phyloP scores from a whole-genome alignment of 1,140 invertebrate species.

The Sinella curviseta region DNA sequence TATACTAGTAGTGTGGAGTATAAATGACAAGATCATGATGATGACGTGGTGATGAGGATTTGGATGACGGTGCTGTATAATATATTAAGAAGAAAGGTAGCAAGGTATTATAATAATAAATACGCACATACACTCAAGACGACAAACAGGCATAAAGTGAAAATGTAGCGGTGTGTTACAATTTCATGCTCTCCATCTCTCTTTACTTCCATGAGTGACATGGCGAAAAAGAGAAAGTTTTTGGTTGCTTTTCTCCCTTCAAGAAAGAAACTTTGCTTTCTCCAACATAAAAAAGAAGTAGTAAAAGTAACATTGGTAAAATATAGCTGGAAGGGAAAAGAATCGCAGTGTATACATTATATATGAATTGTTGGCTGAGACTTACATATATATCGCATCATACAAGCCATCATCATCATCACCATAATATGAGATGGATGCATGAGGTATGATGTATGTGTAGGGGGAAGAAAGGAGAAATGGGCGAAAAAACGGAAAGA shows the following conservation, averaged over 20 bases:
- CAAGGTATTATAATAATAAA: too few species aligned
- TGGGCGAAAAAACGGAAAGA: neutral
- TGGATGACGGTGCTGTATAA: too few species aligned
- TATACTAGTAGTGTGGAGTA: neutral
- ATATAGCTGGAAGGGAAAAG: neutral
- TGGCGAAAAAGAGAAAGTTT: neutral
- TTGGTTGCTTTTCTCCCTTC: neutral
- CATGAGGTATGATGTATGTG: neutral
- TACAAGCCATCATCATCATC: neutral
- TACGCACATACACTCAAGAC: too few species aligned
- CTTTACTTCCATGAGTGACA: neutral
- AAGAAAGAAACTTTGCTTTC: conserved; percentile 20
- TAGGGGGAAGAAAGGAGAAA: neutral
- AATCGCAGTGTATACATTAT: neutral
- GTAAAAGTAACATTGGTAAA: conserved; percentile 7
- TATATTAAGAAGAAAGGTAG: too few species aligned
- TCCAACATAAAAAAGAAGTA: conserved; percentile 15
- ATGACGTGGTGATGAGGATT: neutral
- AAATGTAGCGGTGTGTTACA: neutral
- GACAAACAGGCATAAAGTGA: neutral
- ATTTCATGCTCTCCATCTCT: neutral
- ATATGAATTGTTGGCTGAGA: neutral
- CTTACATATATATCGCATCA: neutral
- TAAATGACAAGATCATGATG: neutral
- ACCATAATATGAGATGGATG: neutral